phyloP scores from a whole-genome alignment of 1,140 invertebrate genomes.

The Arctopsyche grandis region DNA sequence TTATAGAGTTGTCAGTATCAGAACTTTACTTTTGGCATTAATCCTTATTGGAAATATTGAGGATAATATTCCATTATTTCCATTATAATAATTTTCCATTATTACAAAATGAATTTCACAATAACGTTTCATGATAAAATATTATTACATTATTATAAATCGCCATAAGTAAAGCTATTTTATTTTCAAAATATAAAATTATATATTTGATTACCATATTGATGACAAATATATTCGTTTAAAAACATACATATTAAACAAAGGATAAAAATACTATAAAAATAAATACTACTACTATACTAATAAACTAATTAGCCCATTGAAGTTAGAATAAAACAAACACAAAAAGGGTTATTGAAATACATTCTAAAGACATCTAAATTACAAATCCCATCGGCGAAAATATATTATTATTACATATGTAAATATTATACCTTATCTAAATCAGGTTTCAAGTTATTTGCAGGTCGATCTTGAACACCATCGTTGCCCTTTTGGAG shows the following conservation, averaged over 20 bases:
- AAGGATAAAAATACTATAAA: not conserved
- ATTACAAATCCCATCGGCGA: slow-evolving; percentile 44
- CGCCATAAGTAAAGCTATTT: too few species aligned
- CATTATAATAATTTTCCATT: too few species aligned
- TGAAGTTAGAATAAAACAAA: slow-evolving; percentile 17
- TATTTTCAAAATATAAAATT: too few species aligned
- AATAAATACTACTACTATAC: not conserved
- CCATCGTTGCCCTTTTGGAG: not conserved
- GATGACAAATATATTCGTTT: not conserved
- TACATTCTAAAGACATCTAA: slow-evolving; percentile 33
- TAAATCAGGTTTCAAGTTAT: slow-evolving; percentile 16
- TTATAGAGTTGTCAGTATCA: not conserved
- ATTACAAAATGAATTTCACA: too few species aligned
- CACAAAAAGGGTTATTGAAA: not conserved
- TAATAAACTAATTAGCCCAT: slow-evolving; percentile 1
- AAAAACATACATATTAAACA: not conserved
- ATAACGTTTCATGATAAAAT: too few species aligned
- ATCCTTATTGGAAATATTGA: too few species aligned
- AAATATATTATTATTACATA: slow-evolving; percentile 25
- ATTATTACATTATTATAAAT: too few species aligned
- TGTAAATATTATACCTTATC: slow-evolving; percentile 45
- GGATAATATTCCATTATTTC: too few species aligned
- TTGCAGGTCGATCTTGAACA: not conserved
- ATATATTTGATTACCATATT: too few species aligned
- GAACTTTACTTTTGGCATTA: too few species aligned